Conservation (phyloP, 2,113 vertebrate species). For the Limnothrissa miodon region DNA sequence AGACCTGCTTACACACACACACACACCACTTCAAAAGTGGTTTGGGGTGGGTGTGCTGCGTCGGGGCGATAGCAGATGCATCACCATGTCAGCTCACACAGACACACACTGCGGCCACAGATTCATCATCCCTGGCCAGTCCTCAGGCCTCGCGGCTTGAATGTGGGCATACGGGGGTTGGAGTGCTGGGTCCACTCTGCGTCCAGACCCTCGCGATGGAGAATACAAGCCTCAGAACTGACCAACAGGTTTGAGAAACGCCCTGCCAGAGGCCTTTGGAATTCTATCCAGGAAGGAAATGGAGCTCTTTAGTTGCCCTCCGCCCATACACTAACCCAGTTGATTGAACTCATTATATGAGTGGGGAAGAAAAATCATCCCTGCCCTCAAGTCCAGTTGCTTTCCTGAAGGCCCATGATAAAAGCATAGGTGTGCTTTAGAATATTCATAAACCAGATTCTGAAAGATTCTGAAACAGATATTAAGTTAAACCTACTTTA, state of each 20-base stretch:
- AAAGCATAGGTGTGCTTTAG: background rate
- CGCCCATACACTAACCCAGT: background rate
- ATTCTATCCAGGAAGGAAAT: background rate
- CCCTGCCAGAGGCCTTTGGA: background rate
- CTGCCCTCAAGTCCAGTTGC: background rate
- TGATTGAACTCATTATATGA: background rate
- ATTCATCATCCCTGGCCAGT: slow-evolving; percentile 74
- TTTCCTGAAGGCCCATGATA: background rate
- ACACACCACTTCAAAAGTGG: slow-evolving; percentile 6
- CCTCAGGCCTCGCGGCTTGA: slow-evolving; percentile 61
- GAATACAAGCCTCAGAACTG: slow-evolving; percentile 20
- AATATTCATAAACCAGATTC: background rate
- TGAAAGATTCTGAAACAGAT: background rate
- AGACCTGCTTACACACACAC: slow-evolving; percentile 19
- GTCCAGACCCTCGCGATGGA: slow-evolving; percentile 31
- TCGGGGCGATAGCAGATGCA: slow-evolving; percentile 68
- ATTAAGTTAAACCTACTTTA: background rate
- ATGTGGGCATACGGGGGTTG: slow-evolving; percentile 30
- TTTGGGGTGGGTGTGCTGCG: background rate
- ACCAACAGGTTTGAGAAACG: slow-evolving; percentile 11
- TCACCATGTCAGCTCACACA: slow-evolving; percentile 74
- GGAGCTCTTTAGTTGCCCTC: background rate
- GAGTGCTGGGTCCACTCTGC: slow-evolving; percentile 31
- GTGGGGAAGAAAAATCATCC: background rate
- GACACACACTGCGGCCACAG: slow-evolving; percentile 74